Evolutionary conservation across 2,797 vertebrate genomes (phyloP).

Genomic region (Clarias fuscus): DNA sequence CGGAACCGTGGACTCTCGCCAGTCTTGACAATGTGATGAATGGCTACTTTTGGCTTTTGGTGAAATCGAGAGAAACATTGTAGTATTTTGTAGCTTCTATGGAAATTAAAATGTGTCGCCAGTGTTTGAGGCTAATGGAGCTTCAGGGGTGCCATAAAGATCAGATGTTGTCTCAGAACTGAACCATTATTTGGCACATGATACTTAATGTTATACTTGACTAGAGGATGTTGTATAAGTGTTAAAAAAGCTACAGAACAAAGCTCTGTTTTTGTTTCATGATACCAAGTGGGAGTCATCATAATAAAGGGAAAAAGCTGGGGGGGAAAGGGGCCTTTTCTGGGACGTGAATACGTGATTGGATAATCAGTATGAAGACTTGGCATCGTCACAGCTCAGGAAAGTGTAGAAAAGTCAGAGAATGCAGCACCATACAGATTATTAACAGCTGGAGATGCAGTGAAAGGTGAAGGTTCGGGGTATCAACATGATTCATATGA

Average conservation of each 20-base stretch:
- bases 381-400: background rate
- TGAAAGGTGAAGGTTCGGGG: too few species aligned
- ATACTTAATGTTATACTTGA: too few species aligned
- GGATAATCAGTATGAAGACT: too few species aligned
- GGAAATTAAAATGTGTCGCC: background rate
- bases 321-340: background rate
- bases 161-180: background rate
- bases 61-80: background rate
- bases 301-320: background rate
- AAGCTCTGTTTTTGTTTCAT: slow-evolving; percentile 17
- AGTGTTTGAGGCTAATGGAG: background rate
- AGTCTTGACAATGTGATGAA: slow-evolving; percentile 4
- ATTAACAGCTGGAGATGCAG: background rate
- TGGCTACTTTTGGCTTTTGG: background rate
- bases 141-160: slow-evolving; percentile 34
- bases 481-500: too few species aligned
- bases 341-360: background rate
- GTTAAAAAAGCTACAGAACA: background rate
- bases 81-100: background rate
- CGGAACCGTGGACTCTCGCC: too few species aligned
- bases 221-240: background rate
- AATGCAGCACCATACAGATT: background rate
- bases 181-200: background rate
- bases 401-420: background rate
- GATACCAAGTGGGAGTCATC: background rate